phyloP scores from a whole-genome alignment of 2,888 invertebrate species.

The Aethes cnicana region DNA sequence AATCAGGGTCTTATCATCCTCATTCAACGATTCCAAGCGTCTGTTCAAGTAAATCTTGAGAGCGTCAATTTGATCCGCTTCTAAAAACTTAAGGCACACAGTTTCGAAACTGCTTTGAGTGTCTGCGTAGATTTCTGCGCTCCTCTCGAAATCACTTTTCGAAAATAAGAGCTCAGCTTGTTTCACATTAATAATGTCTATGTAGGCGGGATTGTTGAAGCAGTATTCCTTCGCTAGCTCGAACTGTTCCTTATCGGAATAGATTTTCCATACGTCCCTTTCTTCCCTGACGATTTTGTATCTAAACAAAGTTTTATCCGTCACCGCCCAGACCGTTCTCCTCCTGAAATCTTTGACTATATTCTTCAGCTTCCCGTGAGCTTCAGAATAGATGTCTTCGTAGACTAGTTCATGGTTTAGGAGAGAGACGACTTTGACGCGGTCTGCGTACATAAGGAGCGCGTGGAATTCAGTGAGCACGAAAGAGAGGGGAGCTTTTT shows the following conservation, averaged over 20 bases:
- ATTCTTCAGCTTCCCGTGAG: conserved; percentile 89
- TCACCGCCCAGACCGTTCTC: conserved; percentile 92
- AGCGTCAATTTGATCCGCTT: conserved; percentile 90
- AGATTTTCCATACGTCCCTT: conserved; percentile 93
- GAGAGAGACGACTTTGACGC: conserved; percentile 91
- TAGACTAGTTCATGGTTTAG: conserved; percentile 93
- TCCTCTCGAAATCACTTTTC: conserved; percentile 89
- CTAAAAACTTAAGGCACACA: conserved; percentile 94
- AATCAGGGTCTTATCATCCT: conserved; percentile 91
- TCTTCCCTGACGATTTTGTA: conserved; percentile 93
- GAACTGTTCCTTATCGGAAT: conserved; percentile 92
- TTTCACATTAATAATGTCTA: conserved; percentile 92
- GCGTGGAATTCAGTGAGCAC: conserved; percentile 95
- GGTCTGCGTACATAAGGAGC: conserved; percentile 90
- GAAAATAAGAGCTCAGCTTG: conserved; percentile 94
- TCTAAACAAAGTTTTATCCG: conserved; percentile 91
- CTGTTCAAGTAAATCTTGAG: conserved; percentile 93
- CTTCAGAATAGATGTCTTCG: conserved; percentile 91
- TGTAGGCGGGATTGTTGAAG: conserved; percentile 88
- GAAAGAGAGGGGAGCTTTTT: conserved; percentile 86
- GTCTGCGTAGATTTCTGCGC: conserved; percentile 94
- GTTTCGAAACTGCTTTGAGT: conserved; percentile 97
- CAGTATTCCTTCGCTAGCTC: conserved; percentile 93
- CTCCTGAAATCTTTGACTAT: conserved; percentile 91
- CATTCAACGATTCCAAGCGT: conserved; percentile 88